Evolutionary conservation across 2,113 vertebrate species (phyloP), one percentile per base, ranked within the genome.

Genomic region (Chroicocephalus ridibundus): DNA sequence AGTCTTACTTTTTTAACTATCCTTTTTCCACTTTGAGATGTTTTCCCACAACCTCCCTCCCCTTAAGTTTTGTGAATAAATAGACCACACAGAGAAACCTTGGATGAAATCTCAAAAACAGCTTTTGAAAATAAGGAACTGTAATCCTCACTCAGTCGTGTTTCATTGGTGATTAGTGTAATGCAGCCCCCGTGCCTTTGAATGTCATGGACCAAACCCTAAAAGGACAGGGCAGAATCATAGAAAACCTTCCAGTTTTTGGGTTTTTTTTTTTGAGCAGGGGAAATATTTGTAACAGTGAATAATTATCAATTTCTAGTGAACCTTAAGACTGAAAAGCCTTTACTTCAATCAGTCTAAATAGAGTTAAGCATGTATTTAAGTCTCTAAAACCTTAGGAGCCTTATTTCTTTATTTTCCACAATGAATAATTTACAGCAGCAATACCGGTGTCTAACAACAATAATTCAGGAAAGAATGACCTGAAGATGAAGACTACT

Each of bases 11-110:
- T 91, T 94, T 84, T 20, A 91, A 66, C 52, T 84, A 32, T 32
- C 36, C 5, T 86, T 81, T 92, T 96, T 79, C 44, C 40, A 84
- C 27, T 84, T 90, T 36, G 16, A 84, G 65, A 82, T 55, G 24
- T 57, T 93, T 94, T 89, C 55, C 58, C 81, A 91, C 14, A 89
- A 75, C 32, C 29, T 68, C 36, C 32, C 15, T 68, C 44, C 29
- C 19, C 27, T 72, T 52, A 87, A 42, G 34, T 76, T 94, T 68
- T 82, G 60, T 47, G 38, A 89, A 81, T 78, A 86, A 86, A 91
- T 26, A 85, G 51, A 88, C 52, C 47, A 82, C 55, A 88, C 46
- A 93, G n/a, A 93, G 47, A 85, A 94, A 90, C 32, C 38, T 34
- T 75, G 61, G 72, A 76, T 42, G 32, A 89, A 95, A 84, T 72